Evolutionary conservation across 2,113 vertebrate species (phyloP).

Genomic region (Corythoichthys haematopterus): DNA sequence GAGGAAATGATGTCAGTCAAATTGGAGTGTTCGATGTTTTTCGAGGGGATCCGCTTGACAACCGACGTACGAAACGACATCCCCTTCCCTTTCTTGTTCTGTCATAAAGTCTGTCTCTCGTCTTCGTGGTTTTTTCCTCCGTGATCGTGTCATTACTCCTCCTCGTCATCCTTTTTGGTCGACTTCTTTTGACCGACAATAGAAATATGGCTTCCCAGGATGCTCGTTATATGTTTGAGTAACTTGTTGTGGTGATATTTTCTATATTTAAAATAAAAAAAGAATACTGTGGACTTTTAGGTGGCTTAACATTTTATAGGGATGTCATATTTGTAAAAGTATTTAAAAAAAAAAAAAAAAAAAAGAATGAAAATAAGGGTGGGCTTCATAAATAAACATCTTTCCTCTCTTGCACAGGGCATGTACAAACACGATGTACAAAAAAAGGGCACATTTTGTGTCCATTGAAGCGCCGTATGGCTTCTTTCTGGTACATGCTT

Average conservation of each 20-base stretch:
- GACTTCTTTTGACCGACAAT: constrained; percentile 52
- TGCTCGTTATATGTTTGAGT: constrained; percentile 82
- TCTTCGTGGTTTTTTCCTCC: constrained; percentile 52
- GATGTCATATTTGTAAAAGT: constrained; percentile 90
- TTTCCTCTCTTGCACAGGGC: constrained; percentile 82
- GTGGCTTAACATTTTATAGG: constrained; percentile 88
- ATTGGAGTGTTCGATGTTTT: constrained; percentile 41
- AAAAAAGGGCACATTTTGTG: constrained; percentile 79
- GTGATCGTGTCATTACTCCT: constrained; percentile 61
- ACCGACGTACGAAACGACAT: constrained; percentile 37
- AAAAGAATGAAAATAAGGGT: background rate
- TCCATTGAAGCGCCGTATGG: constrained; percentile 78
- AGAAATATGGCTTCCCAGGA: constrained; percentile 61
- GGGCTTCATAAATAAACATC: constrained; percentile 41
- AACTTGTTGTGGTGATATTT: constrained; percentile 88
- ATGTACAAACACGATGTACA: constrained; percentile 81
- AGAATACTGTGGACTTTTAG: constrained; percentile 90
- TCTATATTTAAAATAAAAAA: constrained; percentile 75
- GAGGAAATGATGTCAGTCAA: constrained; percentile 37
- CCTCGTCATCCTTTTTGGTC: constrained; percentile 41
- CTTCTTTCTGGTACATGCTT: constrained; percentile 81
- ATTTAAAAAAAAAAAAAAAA: constrained; percentile 43
- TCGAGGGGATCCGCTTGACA: constrained; percentile 52
- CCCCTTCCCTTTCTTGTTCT: constrained; percentile 55
- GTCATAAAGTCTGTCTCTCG: constrained; percentile 56